These are phyloP conservation scores for Macrostomum lignano DNA, from an alignment of 1,140 invertebrate genomes.

Conservation along the genomic window DNA sequence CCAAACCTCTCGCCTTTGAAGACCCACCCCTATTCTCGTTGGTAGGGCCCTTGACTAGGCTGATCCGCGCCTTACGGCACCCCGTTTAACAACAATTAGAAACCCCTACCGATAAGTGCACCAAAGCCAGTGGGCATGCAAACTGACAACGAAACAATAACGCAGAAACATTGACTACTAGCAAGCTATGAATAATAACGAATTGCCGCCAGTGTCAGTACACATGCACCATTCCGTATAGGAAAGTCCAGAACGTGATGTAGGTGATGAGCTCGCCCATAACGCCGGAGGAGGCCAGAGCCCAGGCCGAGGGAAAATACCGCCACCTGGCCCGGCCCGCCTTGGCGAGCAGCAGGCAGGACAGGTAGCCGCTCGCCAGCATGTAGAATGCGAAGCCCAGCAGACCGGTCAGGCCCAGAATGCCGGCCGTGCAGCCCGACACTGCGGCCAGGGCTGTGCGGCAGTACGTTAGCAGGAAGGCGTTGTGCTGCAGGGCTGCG, in stretches of 20 bases:
- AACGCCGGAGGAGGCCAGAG: conserved; percentile 13
- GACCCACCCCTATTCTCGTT: no score
- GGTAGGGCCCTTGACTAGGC: no score
- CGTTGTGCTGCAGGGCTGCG: conserved; percentile 3
- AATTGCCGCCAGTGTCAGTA: no score
- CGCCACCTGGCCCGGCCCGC: conserved; percentile 4
- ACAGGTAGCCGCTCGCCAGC: background rate
- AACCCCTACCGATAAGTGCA: no score
- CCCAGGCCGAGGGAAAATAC: conserved; percentile 5
- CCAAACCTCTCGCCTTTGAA: no score
- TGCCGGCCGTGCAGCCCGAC: conserved; percentile 3
- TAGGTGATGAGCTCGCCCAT: conserved; percentile 24
- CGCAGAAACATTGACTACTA: no score
- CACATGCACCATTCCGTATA: conserved; percentile 27
- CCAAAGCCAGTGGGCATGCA: no score
- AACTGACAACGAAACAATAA: no score
- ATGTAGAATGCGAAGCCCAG: conserved; percentile 6
- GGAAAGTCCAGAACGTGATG: conserved; percentile 26
- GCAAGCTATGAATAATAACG: no score
- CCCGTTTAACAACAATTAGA: no score
- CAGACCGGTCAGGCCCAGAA: conserved; percentile 4
- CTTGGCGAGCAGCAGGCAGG: background rate
- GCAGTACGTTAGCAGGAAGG: background rate
- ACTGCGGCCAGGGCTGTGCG: conserved; percentile 3
- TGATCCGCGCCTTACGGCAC: no score